Evolutionary conservation across 2,113 vertebrate genomes (phyloP).

Genomic region (Acanthochromis polyacanthus): DNA sequence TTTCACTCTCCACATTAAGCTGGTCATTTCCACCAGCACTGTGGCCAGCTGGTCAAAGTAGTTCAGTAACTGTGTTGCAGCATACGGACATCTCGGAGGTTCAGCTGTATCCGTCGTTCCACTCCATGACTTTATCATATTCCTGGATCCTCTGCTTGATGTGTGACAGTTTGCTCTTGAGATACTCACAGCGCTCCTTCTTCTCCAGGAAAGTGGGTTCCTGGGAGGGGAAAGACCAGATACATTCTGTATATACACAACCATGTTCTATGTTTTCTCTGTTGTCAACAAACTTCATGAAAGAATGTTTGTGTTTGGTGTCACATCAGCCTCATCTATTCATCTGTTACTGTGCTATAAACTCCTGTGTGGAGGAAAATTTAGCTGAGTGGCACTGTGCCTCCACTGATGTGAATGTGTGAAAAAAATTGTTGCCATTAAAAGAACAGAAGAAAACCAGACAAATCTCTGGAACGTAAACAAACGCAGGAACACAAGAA

Average conservation of each 20-base stretch:
- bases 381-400: too few species aligned
- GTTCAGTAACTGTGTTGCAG: not conserved
- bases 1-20: not conserved
- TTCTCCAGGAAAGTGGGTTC: constrained; percentile 97
- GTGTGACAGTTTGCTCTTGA: constrained; percentile 98
- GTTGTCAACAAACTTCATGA: too few species aligned
- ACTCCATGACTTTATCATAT: constrained; percentile 96
- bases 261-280: too few species aligned
- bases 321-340: too few species aligned
- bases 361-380: too few species aligned
- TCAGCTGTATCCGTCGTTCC: constrained; percentile 88
- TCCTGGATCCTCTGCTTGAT: constrained; percentile 98
- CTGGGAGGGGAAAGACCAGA: constrained; percentile 70
- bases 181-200: constrained; percentile 97
- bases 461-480: not conserved
- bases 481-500: not conserved
- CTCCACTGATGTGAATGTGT: too few species aligned
- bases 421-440: not conserved
- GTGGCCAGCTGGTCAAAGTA: not conserved
- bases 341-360: too few species aligned
- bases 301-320: too few species aligned
- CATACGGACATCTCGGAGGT: not conserved
- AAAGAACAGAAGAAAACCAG: not conserved
- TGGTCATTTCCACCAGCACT: not conserved
- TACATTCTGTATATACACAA: too few species aligned